A percentile compares a stretch with the other conserved stretches of the same genome.
These are phyloP conservation scores for Andrena minutula DNA, from an alignment of 2,888 invertebrate species.

Conservation along the genomic window DNA sequence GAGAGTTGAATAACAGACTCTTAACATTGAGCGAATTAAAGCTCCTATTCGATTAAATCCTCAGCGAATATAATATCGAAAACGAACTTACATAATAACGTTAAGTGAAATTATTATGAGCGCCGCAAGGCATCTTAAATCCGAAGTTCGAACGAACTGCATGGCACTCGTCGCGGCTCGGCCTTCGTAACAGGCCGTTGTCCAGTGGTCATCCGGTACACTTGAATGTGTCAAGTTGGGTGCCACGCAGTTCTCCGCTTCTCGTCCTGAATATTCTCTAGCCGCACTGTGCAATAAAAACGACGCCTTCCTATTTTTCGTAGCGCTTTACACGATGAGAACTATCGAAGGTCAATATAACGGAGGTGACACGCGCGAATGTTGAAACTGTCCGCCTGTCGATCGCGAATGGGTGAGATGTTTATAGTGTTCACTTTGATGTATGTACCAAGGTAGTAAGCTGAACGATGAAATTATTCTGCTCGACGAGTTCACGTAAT, in stretches of 20 bases:
- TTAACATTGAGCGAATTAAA: neutral
- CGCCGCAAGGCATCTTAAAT: slow-evolving; percentile 12
- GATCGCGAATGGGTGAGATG: slow-evolving; percentile 38
- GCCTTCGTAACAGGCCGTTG: slow-evolving; percentile 41
- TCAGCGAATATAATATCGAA: neutral
- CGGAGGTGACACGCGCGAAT: slow-evolving; percentile 50
- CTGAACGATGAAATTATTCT: slow-evolving; percentile 58
- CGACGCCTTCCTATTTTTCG: neutral
- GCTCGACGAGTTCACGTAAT: slow-evolving; percentile 65
- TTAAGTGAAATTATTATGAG: neutral
- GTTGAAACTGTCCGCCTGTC: slow-evolving; percentile 16
- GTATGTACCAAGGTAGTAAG: slow-evolving; percentile 64
- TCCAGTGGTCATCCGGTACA: slow-evolving; percentile 53
- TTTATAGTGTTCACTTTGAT: slow-evolving; percentile 50
- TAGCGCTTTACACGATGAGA: slow-evolving; percentile 30
- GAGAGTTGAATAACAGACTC: slow-evolving; percentile 8
- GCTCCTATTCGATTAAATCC: neutral
- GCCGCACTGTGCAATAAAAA: slow-evolving; percentile 1
- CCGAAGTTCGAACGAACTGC: slow-evolving; percentile 48
- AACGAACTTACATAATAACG: too few relatives aligned
- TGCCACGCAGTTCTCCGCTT: slow-evolving; percentile 45
- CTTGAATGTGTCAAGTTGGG: slow-evolving; percentile 51
- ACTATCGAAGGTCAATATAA: slow-evolving; percentile 9
- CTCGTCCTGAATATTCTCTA: slow-evolving; percentile 4
- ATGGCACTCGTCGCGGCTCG: slow-evolving; percentile 34